Evolutionary conservation across 2,888 invertebrate species (phyloP).

Genomic region (Hedya salicella): DNA sequence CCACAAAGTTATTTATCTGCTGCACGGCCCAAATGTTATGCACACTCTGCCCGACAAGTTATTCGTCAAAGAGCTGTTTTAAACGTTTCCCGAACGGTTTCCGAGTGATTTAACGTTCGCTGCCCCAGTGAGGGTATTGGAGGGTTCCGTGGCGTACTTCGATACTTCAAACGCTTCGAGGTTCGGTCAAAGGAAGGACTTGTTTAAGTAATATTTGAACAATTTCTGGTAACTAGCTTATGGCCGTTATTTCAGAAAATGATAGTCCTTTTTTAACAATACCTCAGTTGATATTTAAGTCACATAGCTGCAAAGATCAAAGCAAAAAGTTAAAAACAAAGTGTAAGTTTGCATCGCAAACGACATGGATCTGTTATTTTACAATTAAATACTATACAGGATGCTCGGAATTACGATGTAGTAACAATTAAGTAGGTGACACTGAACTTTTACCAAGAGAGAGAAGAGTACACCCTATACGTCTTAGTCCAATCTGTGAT

Average conservation of each 20-base stretch:
- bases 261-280: too few relatives aligned
- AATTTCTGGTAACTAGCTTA: neutral
- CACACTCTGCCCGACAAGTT: conserved; percentile 1
- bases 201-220: neutral
- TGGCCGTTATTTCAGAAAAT: neutral
- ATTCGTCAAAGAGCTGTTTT: conserved; percentile 33
- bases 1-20: neutral
- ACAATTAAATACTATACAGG: too few relatives aligned
- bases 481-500: too few relatives aligned
- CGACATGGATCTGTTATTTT: too few relatives aligned
- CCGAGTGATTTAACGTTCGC: conserved; percentile 33
- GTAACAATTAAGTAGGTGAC: too few relatives aligned
- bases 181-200: conserved; percentile 4
- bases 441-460: too few relatives aligned
- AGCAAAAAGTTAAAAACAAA: too few relatives aligned
- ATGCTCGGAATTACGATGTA: too few relatives aligned
- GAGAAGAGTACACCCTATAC: too few relatives aligned
- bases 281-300: too few relatives aligned
- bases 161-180: conserved; percentile 8
- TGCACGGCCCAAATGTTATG: neutral
- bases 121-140: neutral
- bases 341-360: too few relatives aligned
- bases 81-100: conserved; percentile 21
- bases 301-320: too few relatives aligned
- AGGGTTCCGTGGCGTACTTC: conserved; percentile 3